phyloP scores from a whole-genome alignment of 2,797 vertebrate species.

The Falco concolor region DNA sequence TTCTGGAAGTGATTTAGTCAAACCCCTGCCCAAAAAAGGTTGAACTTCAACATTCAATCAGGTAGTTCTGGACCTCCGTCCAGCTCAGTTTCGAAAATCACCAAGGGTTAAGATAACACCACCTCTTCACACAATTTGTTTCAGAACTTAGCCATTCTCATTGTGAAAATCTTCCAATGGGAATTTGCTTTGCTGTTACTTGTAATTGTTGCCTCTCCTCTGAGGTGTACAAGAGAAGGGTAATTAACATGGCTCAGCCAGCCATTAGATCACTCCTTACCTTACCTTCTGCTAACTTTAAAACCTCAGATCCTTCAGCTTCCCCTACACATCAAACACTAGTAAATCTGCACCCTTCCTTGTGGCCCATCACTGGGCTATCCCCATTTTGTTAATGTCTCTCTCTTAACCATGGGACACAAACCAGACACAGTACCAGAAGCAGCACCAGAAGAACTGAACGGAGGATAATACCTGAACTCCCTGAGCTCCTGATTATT shows the following conservation, averaged over 20 bases:
- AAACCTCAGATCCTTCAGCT: neutral
- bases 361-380: neutral
- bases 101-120: neutral
- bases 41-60: neutral
- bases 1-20: neutral
- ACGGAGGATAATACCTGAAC: neutral
- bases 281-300: neutral
- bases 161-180: neutral
- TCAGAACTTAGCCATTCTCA: neutral
- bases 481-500: neutral
- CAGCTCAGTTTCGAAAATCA: neutral
- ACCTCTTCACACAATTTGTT: neutral
- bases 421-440: neutral
- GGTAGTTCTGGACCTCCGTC: neutral
- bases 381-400: neutral
- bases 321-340: accelerated
- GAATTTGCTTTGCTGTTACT: neutral
- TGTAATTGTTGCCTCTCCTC: neutral
- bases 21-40: neutral
- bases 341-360: neutral
- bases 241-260: neutral
- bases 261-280: neutral
- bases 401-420: neutral
- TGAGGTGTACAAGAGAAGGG: neutral
- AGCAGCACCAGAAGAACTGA: neutral